phyloP scores from a whole-genome alignment of 2,888 invertebrate species.

The Ptychoptera contaminata region DNA sequence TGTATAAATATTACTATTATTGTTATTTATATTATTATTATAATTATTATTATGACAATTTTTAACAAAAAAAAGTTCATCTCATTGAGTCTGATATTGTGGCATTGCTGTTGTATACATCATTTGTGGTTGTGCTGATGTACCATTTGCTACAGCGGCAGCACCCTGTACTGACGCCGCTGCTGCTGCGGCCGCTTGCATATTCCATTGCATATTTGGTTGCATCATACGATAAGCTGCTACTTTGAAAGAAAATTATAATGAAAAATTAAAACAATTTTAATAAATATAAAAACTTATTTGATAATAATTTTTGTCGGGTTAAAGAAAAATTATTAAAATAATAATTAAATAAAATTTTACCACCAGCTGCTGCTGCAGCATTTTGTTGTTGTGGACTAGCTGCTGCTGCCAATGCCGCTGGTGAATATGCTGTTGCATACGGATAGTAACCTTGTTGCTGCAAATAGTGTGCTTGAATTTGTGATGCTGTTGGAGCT shows the following conservation, averaged over 20 bases:
- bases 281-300: constrained; percentile 8
- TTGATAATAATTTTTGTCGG: constrained; percentile 9
- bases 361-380: constrained; percentile 35
- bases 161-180: constrained; percentile 30
- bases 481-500: constrained; percentile 39
- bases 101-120: constrained; percentile 58
- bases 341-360: not conserved
- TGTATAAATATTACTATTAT: too few relatives aligned
- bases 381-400: constrained; percentile 41
- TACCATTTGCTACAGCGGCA: constrained; percentile 33
- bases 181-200: constrained; percentile 35
- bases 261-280: constrained; percentile 6
- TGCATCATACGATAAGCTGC: constrained; percentile 48
- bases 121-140: constrained; percentile 40
- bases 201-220: constrained; percentile 34
- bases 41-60: too few relatives aligned
- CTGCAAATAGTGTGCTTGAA: constrained; percentile 61
- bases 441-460: constrained; percentile 59
- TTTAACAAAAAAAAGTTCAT: constrained; percentile 9
- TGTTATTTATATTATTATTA: too few relatives aligned
- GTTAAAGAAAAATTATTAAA: not conserved
- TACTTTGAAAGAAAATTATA: constrained; percentile 6
- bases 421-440: constrained; percentile 34
- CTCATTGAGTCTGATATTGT: constrained; percentile 78
- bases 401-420: too few relatives aligned